phyloP scores from a whole-genome alignment of 2,888 invertebrate genomes.

The Ametastegia equiseti region DNA sequence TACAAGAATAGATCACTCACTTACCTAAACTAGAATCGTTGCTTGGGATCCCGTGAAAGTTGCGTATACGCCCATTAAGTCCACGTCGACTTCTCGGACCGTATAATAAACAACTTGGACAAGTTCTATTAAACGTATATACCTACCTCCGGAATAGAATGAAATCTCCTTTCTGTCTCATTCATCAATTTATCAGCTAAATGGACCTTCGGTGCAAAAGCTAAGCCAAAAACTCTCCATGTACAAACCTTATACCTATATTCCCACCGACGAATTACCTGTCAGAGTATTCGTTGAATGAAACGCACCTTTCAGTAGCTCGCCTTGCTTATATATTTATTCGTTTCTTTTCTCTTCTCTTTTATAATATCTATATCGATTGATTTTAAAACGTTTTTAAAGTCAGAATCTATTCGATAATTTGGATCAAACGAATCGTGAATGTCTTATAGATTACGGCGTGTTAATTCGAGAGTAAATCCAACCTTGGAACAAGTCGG shows the following conservation, averaged over 20 bases:
- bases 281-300: neutral
- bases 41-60: slow-evolving; percentile 1
- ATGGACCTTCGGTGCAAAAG: slow-evolving; percentile 47
- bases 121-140: slow-evolving; percentile 73
- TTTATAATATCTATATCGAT: neutral
- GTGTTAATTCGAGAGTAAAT: slow-evolving; percentile 15
- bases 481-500: neutral
- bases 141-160: slow-evolving; percentile 9
- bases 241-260: neutral
- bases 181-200: slow-evolving; percentile 71
- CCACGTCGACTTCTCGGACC: slow-evolving; percentile 58
- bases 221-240: neutral
- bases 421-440: neutral
- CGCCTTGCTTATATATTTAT: neutral
- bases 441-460: slow-evolving; percentile 1
- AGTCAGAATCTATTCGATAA: neutral
- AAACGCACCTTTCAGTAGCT: neutral
- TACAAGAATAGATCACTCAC: slow-evolving; percentile 31
- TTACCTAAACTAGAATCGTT: slow-evolving; percentile 12
- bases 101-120: slow-evolving; percentile 73
- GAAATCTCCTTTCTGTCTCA: slow-evolving; percentile 63
- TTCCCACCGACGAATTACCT: slow-evolving; percentile 23
- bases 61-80: slow-evolving; percentile 61
- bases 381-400: neutral
- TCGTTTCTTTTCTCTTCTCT: neutral